Conservation (phyloP, 2,888 invertebrate genomes). For the Synanthedon andrenaeformis region DNA sequence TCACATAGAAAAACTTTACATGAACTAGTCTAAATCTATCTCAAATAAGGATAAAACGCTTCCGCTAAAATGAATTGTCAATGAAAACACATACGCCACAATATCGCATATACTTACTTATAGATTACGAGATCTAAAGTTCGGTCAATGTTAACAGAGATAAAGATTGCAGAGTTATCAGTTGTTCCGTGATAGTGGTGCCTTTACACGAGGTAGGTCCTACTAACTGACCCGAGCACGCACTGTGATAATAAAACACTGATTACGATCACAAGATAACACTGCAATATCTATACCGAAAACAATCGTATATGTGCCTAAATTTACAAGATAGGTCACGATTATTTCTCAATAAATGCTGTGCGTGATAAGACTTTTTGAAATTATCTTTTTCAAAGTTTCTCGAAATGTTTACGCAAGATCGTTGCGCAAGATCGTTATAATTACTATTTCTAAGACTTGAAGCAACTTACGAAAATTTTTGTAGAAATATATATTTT, state of each 20-base stretch:
- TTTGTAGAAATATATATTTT: too few species aligned
- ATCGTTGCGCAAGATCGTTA: too few species aligned
- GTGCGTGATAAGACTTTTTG: background rate
- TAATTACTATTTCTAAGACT: too few species aligned
- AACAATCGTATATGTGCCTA: background rate
- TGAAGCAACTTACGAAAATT: too few species aligned
- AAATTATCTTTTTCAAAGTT: background rate
- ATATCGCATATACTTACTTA: background rate
- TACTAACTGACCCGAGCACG: background rate
- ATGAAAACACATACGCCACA: too few species aligned
- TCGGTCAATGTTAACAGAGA: background rate
- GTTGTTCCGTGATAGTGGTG: background rate
- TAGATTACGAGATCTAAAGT: background rate
- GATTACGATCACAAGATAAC: background rate
- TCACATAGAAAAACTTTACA: too few species aligned
- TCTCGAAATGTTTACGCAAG: background rate
- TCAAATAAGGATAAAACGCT: too few species aligned
- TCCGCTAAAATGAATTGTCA: too few species aligned
- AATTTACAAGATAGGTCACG: background rate
- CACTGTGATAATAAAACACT: background rate
- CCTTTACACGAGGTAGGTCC: background rate
- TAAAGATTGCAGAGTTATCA: background rate
- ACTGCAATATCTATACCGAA: background rate
- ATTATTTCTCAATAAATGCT: background rate
- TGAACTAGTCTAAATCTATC: too few species aligned